These are phyloP conservation scores for Geotrupes spiniger DNA, from an alignment of 2,888 invertebrate species.

Conservation along the genomic window DNA sequence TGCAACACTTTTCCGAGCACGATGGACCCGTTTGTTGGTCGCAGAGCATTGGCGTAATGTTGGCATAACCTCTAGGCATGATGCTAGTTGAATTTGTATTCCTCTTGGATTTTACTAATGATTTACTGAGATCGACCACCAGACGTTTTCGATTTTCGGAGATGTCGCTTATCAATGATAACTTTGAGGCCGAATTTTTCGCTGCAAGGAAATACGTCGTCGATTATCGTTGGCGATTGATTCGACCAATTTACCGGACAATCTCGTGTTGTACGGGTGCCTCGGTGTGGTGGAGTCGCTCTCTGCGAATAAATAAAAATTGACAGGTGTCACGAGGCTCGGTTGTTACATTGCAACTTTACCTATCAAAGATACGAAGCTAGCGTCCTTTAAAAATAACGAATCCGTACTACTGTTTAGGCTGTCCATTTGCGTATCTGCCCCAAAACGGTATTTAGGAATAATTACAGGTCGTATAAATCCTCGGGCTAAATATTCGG, in stretches of 20 bases:
- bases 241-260: background rate
- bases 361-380: conserved; percentile 7
- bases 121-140: background rate
- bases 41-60: no score
- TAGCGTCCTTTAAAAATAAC: conserved; percentile 1
- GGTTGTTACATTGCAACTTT: background rate
- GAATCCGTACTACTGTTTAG: conserved; percentile 4
- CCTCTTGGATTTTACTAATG: background rate
- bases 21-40: background rate
- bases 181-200: background rate
- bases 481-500: no score
- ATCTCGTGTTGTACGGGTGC: conserved; percentile 6
- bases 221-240: background rate
- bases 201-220: background rate
- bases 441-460: background rate
- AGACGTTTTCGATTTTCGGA: background rate
- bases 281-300: background rate
- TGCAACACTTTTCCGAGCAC: background rate
- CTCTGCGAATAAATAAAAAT: conserved; percentile 6
- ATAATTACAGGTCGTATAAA: no score
- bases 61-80: no score
- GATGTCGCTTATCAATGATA: background rate
- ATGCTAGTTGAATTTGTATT: no score
- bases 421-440: background rate
- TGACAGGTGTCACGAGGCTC: background rate